Conservation (phyloP, 92 coral and sea anemone genomes). For the Zoanthus gigantus region DNA sequence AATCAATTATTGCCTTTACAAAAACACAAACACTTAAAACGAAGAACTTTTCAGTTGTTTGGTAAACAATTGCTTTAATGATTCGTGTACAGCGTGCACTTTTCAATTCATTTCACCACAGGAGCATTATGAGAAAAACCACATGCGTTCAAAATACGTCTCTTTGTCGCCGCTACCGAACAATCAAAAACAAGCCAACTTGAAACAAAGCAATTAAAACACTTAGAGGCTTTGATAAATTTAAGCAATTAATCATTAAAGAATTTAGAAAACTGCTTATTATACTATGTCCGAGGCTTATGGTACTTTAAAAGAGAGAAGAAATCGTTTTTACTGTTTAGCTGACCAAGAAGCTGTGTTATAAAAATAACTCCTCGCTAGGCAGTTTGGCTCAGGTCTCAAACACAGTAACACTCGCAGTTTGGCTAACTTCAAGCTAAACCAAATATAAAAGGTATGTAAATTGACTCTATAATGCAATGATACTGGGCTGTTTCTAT, state of each 20-base stretch:
- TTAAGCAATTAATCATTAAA: constrained; percentile 31
- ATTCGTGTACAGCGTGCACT: not conserved
- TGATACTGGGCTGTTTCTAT: no score
- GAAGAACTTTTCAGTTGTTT: constrained; percentile 26
- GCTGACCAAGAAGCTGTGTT: not conserved
- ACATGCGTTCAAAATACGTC: not conserved
- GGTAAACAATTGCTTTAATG: constrained; percentile 29
- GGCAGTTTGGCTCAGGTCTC: not conserved
- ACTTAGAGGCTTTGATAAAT: constrained; percentile 22
- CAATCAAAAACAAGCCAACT: constrained; percentile 8
- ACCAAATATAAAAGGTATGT: no score
- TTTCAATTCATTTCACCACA: constrained; percentile 11
- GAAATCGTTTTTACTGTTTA: not conserved
- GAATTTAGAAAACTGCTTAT: constrained; percentile 11
- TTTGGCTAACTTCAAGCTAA: not conserved
- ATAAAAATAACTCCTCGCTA: not conserved
- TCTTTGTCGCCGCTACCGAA: not conserved
- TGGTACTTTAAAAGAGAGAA: constrained; percentile 12
- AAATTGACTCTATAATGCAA: no score
- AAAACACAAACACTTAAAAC: not conserved
- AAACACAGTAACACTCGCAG: not conserved
- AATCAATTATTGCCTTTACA: not conserved
- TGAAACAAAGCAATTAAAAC: constrained; percentile 11
- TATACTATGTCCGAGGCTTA: constrained; percentile 8
- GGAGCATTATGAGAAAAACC: not conserved